Base-by-base conservation (phyloP, 2,888 invertebrate genomes). In the Cryptops parisi region DNA sequence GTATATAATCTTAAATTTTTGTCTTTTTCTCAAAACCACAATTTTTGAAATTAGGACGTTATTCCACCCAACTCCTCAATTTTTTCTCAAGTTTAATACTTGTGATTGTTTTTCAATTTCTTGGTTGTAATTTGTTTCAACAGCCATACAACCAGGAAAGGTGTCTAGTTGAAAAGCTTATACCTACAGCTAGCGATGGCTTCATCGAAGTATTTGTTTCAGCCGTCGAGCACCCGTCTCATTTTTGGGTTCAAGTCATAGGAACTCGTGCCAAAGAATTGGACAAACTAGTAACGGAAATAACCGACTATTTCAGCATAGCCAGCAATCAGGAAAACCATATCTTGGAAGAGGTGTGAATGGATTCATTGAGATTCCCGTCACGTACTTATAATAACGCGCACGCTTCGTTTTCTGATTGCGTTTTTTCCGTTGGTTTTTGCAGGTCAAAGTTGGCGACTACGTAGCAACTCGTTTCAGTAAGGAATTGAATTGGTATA, bases 131-230 rank as follows among this genome's bases (percentile, higher is more conserved):
- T 44, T 12, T 44, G 12, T 6, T 24, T 47, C 25, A 2, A 2
- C 25, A 51, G 51, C 51, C 41, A 12, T 51, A 51, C 19, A 19
- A 26, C n/a, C 24, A 24, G 25, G 44, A 51, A 24, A 22, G 22
- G 17, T 3, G 24, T 2, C n/a, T 19, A 50, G 39, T 15, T 1
- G 56, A 63, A 40, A 51, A 52, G 15, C 54, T 63, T 33, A 38
- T 57, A 4, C 53, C 61, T 2, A 60, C 60, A 17, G 57, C 60
- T 22, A 60, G 60, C 53, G 79, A 80, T 55, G 76, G 80, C 1
- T 76, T 77, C 19, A 78, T 87, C 64, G 84, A 90, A 64, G 84
- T 90, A 17, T 90, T 83, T 69, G 84, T 91, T 2, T 87, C 88
- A 0, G 87, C 89, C 0, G 79, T 87, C 58, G 81, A 82, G 15